Evolutionary conservation across 2,113 vertebrate genomes (phyloP).

Genomic region (Herpetotheres cachinnans): DNA sequence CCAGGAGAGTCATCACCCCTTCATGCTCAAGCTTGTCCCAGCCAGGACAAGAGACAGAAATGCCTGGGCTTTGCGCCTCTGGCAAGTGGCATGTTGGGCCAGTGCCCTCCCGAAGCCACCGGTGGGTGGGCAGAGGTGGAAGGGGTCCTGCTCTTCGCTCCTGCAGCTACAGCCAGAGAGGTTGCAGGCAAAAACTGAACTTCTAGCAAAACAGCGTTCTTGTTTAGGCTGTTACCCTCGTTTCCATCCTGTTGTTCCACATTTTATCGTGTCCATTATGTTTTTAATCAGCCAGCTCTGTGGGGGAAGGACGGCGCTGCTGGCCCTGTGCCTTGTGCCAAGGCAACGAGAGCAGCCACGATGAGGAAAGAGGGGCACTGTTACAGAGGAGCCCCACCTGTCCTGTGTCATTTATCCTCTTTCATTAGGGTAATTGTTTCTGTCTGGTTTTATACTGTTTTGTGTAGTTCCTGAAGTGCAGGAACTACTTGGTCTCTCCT

Average conservation of each 20-base stretch:
- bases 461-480: background rate
- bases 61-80: background rate
- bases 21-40: background rate
- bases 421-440: background rate
- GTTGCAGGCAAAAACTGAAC: background rate
- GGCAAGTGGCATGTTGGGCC: background rate
- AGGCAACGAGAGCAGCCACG: background rate
- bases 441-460: background rate
- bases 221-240: background rate
- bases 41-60: background rate
- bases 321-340: background rate
- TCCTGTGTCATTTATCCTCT: background rate
- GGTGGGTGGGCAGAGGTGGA: background rate
- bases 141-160: background rate
- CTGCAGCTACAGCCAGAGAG: background rate
- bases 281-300: background rate
- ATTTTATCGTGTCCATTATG: accelerated
- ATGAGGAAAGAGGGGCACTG: background rate
- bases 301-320: background rate
- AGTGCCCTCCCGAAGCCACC: background rate
- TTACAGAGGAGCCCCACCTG: background rate
- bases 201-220: background rate
- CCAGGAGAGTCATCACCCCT: accelerated
- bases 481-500: background rate
- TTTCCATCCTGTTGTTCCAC: background rate